These are phyloP conservation scores for Formica exsecta DNA, from an alignment of 1,140 invertebrate genomes.

Conservation along the genomic window DNA sequence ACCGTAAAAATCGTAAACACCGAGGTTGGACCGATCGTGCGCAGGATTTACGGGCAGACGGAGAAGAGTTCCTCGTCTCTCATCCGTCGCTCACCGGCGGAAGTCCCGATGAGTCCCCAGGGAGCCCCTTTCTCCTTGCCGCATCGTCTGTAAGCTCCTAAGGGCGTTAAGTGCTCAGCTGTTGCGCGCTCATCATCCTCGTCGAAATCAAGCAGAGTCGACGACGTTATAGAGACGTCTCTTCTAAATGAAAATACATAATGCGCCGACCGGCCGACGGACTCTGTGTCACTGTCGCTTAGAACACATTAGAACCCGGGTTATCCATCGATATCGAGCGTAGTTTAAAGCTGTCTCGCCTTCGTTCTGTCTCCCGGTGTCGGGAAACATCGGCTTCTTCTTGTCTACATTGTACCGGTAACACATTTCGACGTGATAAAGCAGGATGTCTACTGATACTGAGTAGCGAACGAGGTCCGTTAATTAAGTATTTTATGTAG, in stretches of 20 bases:
- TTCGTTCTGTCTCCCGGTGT: not conserved
- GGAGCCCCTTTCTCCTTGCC: conserved; percentile 59
- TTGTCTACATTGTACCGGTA: not conserved
- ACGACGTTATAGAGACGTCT: conserved; percentile 24
- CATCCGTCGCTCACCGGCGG: conserved; percentile 69
- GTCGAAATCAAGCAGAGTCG: not conserved
- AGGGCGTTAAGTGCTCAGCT: conserved; percentile 82
- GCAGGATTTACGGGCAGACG: conserved; percentile 64
- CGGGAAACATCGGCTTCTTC: not conserved
- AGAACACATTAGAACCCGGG: conserved; percentile 2
- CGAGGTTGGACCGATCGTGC: conserved; percentile 47
- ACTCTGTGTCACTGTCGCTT: not conserved
- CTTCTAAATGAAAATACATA: conserved; percentile 28
- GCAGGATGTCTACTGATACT: not conserved
- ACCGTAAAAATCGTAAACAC: conserved; percentile 32
- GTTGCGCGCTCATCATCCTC: conserved; percentile 74
- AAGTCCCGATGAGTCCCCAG: conserved; percentile 80
- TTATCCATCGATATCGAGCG: conserved; percentile 24
- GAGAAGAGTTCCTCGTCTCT: conserved; percentile 10
- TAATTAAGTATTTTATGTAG: not conserved
- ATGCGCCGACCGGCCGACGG: conserved; percentile 4
- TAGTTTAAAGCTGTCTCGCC: not conserved
- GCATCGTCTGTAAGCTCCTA: not conserved
- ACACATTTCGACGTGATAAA: not conserved
- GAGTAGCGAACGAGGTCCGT: not conserved